A percentile compares a stretch with the other conserved stretches of the same genome.
phyloP scores from a whole-genome alignment of 64 coral and sea anemone genomes.

The Actinia equina region DNA sequence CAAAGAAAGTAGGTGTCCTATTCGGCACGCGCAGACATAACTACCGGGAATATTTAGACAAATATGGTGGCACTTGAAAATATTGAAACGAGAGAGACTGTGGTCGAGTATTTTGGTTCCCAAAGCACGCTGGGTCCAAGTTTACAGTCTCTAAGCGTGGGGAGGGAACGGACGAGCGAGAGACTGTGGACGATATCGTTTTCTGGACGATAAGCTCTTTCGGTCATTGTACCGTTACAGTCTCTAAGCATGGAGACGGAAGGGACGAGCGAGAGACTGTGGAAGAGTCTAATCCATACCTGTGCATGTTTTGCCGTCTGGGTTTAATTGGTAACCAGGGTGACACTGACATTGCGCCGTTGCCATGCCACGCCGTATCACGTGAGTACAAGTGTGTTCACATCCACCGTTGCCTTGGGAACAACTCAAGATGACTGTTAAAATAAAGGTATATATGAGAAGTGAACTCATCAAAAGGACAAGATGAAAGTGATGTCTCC shows the following conservation, averaged over 20 bases:
- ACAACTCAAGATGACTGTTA: constrained; percentile 17
- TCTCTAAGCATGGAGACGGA: no score
- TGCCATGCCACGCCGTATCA: constrained; percentile 15
- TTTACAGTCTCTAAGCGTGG: no score
- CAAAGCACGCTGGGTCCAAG: no score
- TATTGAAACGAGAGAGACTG: no score
- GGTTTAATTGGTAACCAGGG: constrained; percentile 37
- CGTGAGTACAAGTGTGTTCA: constrained; percentile 56
- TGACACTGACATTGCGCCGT: constrained; percentile 38
- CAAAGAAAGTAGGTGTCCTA: constrained; percentile 23
- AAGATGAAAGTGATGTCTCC: neutral
- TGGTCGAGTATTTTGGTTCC: no score
- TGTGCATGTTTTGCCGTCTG: constrained; percentile 56
- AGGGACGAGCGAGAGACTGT: no score
- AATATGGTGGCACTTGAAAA: constrained; percentile 60
- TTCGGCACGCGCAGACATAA: constrained; percentile 64
- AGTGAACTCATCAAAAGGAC: neutral
- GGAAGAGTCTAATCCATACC: no score
- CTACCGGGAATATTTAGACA: constrained; percentile 71
- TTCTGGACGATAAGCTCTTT: no score
- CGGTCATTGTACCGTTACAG: no score
- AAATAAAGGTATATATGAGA: neutral
- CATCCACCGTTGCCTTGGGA: constrained; percentile 73
- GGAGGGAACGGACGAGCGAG: no score
- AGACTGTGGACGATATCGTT: no score